phyloP scores from a whole-genome alignment of 2,113 vertebrate species.

The Haemorhous mexicanus region DNA sequence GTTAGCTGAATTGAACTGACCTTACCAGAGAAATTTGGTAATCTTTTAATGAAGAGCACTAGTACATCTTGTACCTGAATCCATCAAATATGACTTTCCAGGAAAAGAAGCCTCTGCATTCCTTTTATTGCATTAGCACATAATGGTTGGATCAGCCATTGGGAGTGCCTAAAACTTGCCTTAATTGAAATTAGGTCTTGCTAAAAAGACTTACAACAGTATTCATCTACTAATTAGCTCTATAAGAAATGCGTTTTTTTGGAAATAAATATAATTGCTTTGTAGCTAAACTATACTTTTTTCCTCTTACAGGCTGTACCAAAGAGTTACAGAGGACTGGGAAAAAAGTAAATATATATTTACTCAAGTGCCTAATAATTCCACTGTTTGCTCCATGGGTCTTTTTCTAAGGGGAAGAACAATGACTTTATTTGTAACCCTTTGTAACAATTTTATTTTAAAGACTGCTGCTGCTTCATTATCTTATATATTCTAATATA shows the following conservation, averaged over 20 bases:
- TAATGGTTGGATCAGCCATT: not conserved
- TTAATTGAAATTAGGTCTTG: not conserved
- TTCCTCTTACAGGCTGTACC: not conserved
- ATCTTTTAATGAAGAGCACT: not conserved
- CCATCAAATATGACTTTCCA: not conserved
- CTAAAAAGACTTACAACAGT: not conserved
- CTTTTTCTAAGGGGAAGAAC: not conserved
- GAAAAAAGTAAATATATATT: not conserved
- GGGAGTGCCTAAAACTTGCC: not conserved
- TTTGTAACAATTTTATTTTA: not conserved
- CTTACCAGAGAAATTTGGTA: not conserved
- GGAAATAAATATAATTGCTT: not conserved
- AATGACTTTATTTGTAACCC: not conserved
- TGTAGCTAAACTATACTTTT: not conserved
- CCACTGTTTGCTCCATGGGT: not conserved
- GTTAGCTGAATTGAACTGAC: not conserved
- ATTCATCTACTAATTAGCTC: not conserved
- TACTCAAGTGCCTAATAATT: not conserved
- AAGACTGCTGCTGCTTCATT: not conserved
- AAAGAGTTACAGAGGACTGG: not conserved
- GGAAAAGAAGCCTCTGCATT: not conserved
- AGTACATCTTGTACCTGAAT: not conserved
- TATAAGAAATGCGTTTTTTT: not conserved
- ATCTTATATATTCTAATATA: too few species aligned
- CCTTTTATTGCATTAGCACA: not conserved